phyloP scores from a whole-genome alignment of 1,140 invertebrate species.

The Bicyclus anynana region DNA sequence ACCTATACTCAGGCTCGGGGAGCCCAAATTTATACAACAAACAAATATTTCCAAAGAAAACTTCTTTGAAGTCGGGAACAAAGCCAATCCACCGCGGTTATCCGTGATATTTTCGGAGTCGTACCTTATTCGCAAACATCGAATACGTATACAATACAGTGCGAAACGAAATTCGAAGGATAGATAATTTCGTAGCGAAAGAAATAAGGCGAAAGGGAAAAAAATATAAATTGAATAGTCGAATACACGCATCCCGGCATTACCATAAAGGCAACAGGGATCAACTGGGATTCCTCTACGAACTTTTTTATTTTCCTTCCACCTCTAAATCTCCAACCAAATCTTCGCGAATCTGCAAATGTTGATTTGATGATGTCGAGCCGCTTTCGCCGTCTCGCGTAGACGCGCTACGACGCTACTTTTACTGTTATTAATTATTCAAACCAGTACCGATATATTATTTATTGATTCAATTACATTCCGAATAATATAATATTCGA shows the following conservation, averaged over 20 bases:
- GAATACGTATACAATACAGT: constrained; percentile 73
- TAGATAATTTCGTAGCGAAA: constrained; percentile 74
- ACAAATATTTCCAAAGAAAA: constrained; percentile 61
- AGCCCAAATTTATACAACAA: constrained; percentile 54
- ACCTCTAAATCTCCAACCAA: constrained; percentile 74
- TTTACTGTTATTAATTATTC: constrained; percentile 11
- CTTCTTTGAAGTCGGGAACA: constrained; percentile 73
- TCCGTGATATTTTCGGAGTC: constrained; percentile 72
- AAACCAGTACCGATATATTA: not conserved
- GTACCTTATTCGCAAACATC: constrained; percentile 75
- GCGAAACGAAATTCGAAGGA: constrained; percentile 75
- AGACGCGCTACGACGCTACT: constrained; percentile 20
- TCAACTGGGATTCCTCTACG: constrained; percentile 73
- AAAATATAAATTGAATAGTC: constrained; percentile 77
- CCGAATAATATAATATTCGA: not conserved
- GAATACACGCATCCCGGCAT: constrained; percentile 76
- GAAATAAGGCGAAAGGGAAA: constrained; percentile 73
- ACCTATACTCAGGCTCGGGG: constrained; percentile 23
- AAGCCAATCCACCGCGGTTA: constrained; percentile 73
- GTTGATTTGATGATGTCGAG: constrained; percentile 76
- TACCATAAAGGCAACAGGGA: constrained; percentile 77
- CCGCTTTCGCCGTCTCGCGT: constrained; percentile 26
- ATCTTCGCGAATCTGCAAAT: constrained; percentile 76
- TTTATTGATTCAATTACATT: not conserved
- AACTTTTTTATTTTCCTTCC: constrained; percentile 77